Base-by-base conservation (phyloP, 1,140 invertebrate species). In the Cydia pomonella region DNA sequence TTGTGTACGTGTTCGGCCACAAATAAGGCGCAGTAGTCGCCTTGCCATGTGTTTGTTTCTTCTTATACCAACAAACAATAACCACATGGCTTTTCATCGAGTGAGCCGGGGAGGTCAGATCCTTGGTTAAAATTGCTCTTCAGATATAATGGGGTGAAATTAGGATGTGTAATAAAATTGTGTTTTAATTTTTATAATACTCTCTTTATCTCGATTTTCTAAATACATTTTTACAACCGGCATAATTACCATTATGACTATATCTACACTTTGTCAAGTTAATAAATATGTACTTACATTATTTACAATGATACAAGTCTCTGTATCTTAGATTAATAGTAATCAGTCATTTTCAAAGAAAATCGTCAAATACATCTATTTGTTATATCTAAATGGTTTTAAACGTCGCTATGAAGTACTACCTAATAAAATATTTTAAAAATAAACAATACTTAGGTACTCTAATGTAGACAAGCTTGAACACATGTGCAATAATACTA, bases 261-360 rank as follows among this genome's bases (percentile, higher is more conserved):
- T 83, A 84, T 78, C 82, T 79, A 76, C 74, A 75, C 64, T 78
- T 76, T 77, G 72, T 79, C 82, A 73, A n/a, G 64, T 41, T 69
- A 83, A 89, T 89, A 89, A 88, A 87, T 86, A 87, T 78, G 76
- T 83, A 69, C 84, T 84, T 82, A 91, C 80, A 87, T 73, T 88
- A 87, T 90, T 84, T 88, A 90, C 84, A 88, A 79, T 73, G 50
- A 82, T 78, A 80, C 80, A 81, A 29, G 29, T 62, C 72, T 82
- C 27, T 78, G 74, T 75, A 71, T 71, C 75, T 76, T 77, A 76
- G 76, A 82, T 80, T 80, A 80, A 73, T 74, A 81, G 73, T 87
- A 85, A 84, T 91, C 87, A 91, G 87, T 91, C 88, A 78, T 87
- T 87, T 84, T 71, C 84, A 75, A 74, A 84, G 82, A 73, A 59